Base-by-base conservation (phyloP, 2,797 vertebrate genomes). In the Hoplostethus mediterraneus region DNA sequence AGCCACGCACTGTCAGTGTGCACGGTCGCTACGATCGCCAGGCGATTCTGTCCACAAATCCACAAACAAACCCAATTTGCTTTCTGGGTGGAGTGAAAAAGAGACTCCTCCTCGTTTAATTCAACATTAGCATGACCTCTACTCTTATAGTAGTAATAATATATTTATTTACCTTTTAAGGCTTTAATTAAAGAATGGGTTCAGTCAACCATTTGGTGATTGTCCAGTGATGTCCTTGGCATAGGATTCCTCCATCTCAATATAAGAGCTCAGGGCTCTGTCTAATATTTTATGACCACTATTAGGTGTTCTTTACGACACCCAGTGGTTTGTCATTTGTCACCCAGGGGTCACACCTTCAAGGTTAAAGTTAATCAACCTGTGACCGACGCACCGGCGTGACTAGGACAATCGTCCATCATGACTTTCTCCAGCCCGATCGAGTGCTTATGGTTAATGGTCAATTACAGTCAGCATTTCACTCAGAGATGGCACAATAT, bases 311-410 rank as follows among this genome's bases (percentile, higher is more conserved):
- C 38, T 88, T 88, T 82, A 89, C 16, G 79, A 87, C 76, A 79
- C 73, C 47, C 63, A 47, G 71, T 6, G 53, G 71, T 81, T 80
- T 73, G 66, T 81, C 82, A 84, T 81, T 73, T 80, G 63, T 79
- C 76, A 81, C 63, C 61, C 53, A 76, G 67, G 77, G 89, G 85
- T 89, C 82, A 86, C 51, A 76, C 66, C 36, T 70, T 73, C 73
- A 86, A 86, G 88, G 77, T 77, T 73, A 79, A 80, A 81, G 80
- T 89, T 67, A 85, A 89, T 88, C 81, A 83, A 81, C 66, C 74
- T 67, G 66, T 76, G 71, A 85, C 75, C 84, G 75, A 79, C 71
- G 61, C 62, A 38, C 56, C 14, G 16, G 30, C n/a, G 51, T 66
- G 68, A 75, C 40, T 14, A 33, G 68, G 58, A 59, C 60, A 64